Evolutionary conservation across 2,888 invertebrate genomes (phyloP), one percentile per base, ranked within the genome.

Genomic region (Esperia sulphurella): DNA sequence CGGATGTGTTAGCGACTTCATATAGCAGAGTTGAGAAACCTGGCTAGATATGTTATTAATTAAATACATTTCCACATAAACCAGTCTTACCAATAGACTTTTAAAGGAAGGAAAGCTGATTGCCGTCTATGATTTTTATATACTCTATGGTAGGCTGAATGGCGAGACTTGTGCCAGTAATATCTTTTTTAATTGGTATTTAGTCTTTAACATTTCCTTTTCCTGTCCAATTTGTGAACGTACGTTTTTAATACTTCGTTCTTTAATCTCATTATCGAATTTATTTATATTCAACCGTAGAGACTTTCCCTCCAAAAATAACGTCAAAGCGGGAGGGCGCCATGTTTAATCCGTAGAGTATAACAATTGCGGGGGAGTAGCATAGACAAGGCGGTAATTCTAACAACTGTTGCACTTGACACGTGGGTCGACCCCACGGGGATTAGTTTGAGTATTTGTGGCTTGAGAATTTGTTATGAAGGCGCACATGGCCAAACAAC

Each of bases 401-500:
- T 50, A 51, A 57, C 54, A 51, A 53, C 37, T 52, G 53, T 48
- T 52, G 46, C 54, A 53, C 50, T 54, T 59, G 51, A 48, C 55
- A 53, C 50, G 55, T 59, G 59, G 56, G 54, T 33, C 0, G 13
- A 50, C 48, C 59, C 55, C 57, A 55, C 59, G 57, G 56, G 56
- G 59, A 55, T 56, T 51, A 50, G 48, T 46, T 30, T 48, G 49
- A 55, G 51, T 51, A 51, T 48, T 46, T 38, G 39, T 52, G 48
- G 46, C 46, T 50, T 50, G 53, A 52, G 53, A 52, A 50, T 52
- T 45, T 48, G 38, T 48, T 53, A 48, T 39, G n/a, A 45, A 43
- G 35, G 31, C 40, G 21, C 43, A 44, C 41, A 31, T 49, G 41
- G 49, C 40, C n/a, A n/a, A n/a, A n/a, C n/a, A n/a, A n/a, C n/a